Conservation (phyloP, 1,140 invertebrate species). For the Neomicropteryx cornuta region DNA sequence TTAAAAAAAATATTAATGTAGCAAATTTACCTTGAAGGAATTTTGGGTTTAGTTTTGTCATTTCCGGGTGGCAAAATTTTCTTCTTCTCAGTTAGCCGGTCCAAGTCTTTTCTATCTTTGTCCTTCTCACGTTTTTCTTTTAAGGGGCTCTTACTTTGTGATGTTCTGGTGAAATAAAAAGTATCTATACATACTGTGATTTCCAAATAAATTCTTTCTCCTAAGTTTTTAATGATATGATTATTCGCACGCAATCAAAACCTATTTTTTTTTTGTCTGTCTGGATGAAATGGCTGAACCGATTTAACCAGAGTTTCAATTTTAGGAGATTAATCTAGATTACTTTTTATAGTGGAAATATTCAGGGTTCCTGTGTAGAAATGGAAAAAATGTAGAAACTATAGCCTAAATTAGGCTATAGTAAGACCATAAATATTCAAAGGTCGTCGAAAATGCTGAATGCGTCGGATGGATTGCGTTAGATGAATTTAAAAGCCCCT, state of each 20-base stretch:
- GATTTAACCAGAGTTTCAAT: no score
- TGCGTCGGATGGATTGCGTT: no score
- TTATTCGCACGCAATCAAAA: conserved; percentile 6
- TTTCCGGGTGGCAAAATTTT: conserved; percentile 29
- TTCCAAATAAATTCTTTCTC: conserved; percentile 1
- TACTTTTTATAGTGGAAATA: no score
- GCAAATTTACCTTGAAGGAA: conserved; percentile 35
- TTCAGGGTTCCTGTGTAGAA: no score
- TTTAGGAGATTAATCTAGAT: no score
- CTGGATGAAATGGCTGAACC: no score
- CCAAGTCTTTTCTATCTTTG: conserved; percentile 41
- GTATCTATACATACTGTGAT: neutral
- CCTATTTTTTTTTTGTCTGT: conserved; percentile 23
- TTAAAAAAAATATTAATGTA: conserved; percentile 5
- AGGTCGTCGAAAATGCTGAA: no score
- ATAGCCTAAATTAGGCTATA: no score
- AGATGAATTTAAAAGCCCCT: no score
- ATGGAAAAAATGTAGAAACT: no score
- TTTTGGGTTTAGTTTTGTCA: conserved; percentile 46
- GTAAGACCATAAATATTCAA: no score
- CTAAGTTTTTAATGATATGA: conserved; percentile 5
- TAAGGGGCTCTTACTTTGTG: conserved; percentile 36
- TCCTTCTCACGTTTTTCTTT: conserved; percentile 40
- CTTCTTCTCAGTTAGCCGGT: conserved; percentile 33
- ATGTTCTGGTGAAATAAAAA: conserved; percentile 21